Evolutionary conservation across 2,888 invertebrate genomes (phyloP).

Genomic region (Sphaerophoria rueppellii): DNA sequence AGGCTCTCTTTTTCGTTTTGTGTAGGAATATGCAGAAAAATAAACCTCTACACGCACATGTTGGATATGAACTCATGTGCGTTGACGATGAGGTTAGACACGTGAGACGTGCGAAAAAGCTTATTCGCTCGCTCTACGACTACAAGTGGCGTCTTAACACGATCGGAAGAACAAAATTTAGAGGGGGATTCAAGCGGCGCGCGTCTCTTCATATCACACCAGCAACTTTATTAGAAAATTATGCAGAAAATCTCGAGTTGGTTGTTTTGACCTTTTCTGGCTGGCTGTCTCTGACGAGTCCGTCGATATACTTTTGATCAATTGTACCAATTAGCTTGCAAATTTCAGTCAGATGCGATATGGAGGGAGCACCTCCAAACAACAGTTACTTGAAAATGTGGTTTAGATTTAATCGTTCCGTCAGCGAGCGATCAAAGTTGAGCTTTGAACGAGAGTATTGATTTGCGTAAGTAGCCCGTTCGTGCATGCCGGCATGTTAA

Average conservation of each 20-base stretch:
- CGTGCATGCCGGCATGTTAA: constrained; percentile 13
- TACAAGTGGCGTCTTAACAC: neutral
- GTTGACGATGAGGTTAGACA: constrained; percentile 16
- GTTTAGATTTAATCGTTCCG: no score
- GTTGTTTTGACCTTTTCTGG: constrained; percentile 31
- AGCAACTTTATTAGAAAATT: constrained; percentile 33
- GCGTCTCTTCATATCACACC: constrained; percentile 20
- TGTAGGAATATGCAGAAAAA: neutral
- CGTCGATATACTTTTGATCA: constrained; percentile 48
- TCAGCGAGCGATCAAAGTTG: constrained; percentile 8
- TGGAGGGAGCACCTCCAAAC: neutral
- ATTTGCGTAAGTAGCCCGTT: constrained; percentile 49
- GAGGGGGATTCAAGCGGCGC: neutral
- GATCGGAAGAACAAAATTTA: neutral
- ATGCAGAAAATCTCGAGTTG: constrained; percentile 24
- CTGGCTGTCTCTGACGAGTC: constrained; percentile 8
- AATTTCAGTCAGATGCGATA: constrained; percentile 22
- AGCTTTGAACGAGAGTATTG: neutral
- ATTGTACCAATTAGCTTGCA: constrained; percentile 55
- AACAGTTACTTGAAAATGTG: no score
- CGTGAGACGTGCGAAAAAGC: constrained; percentile 53
- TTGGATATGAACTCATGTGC: constrained; percentile 31
- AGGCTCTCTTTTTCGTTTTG: constrained; percentile 20
- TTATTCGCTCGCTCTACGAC: neutral
- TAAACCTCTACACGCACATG: constrained; percentile 19